phyloP scores from a whole-genome alignment of 2,888 invertebrate genomes.

The Noctua fimbriata region DNA sequence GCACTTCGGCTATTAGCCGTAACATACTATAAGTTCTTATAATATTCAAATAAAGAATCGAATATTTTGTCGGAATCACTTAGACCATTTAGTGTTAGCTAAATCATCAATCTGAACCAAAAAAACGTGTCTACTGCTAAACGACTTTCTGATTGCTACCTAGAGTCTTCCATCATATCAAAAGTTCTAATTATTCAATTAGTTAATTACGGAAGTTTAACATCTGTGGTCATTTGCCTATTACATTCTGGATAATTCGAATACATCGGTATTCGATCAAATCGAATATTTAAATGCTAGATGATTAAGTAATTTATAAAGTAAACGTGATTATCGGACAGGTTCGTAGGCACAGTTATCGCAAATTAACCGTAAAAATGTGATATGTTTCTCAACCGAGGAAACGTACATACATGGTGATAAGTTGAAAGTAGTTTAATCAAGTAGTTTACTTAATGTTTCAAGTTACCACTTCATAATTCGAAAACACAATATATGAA shows the following conservation, averaged over 20 bases:
- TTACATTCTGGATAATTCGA: neutral
- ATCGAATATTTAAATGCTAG: neutral
- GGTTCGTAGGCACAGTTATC: conserved; percentile 27
- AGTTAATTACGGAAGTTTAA: conserved; percentile 1
- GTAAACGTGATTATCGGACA: conserved; percentile 7
- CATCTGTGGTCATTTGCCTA: neutral
- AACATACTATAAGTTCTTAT: no score
- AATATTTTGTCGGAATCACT: neutral
- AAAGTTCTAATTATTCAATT: conserved; percentile 25
- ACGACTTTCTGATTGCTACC: conserved; percentile 34
- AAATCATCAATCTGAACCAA: neutral
- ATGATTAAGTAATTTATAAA: conserved; percentile 17
- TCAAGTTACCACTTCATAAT: conserved; percentile 11
- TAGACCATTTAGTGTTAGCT: neutral
- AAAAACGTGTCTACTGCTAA: conserved; percentile 1
- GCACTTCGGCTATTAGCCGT: no score
- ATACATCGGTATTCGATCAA: neutral
- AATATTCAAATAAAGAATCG: neutral
- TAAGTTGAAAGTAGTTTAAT: conserved; percentile 37
- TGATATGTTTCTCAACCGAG: conserved; percentile 28
- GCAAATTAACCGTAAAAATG: conserved; percentile 23
- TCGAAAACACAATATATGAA: conserved; percentile 2
- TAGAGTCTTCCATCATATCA: neutral
- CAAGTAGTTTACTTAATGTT: neutral
- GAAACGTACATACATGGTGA: conserved; percentile 11